Percentiles rank a stretch among this genome's conserved stretches.
These are phyloP conservation scores for Sturnus vulgaris DNA, from an alignment of 2,113 vertebrate genomes.

Conservation along the genomic window DNA sequence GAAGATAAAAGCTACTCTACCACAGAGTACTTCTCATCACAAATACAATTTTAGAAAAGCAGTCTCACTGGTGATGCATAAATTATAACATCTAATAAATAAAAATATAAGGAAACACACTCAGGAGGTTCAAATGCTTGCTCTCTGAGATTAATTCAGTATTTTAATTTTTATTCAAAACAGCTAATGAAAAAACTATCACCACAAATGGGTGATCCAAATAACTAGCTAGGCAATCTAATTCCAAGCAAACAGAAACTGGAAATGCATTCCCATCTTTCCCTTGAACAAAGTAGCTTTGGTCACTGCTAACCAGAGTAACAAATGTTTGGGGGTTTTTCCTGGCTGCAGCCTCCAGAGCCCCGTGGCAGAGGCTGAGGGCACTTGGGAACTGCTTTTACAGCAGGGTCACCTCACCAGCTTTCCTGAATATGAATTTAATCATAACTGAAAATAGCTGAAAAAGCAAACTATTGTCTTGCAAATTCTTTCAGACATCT, in stretches of 20 bases:
- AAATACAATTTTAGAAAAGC: neutral
- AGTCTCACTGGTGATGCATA: neutral
- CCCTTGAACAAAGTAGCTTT: neutral
- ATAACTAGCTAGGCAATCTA: neutral
- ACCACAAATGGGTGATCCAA: neutral
- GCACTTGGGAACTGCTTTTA: neutral
- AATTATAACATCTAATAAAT: neutral
- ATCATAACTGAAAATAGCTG: neutral
- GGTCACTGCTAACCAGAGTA: neutral
- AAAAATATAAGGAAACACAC: neutral
- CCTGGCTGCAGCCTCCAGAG: neutral
- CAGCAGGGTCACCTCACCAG: neutral
- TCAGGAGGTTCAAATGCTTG: neutral
- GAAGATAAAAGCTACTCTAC: neutral
- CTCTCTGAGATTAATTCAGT: neutral
- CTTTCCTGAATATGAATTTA: neutral
- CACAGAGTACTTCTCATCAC: neutral
- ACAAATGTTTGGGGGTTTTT: rapidly evolving
- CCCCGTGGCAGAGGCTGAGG: neutral
- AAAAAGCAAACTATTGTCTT: neutral
- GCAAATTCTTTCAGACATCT: neutral
- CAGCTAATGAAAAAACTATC: neutral
- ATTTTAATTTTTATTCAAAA: rapidly evolving
- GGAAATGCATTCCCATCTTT: neutral
- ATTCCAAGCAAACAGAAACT: neutral